phyloP scores from a whole-genome alignment of 2,113 vertebrate genomes.

The Camelus dromedarius region DNA sequence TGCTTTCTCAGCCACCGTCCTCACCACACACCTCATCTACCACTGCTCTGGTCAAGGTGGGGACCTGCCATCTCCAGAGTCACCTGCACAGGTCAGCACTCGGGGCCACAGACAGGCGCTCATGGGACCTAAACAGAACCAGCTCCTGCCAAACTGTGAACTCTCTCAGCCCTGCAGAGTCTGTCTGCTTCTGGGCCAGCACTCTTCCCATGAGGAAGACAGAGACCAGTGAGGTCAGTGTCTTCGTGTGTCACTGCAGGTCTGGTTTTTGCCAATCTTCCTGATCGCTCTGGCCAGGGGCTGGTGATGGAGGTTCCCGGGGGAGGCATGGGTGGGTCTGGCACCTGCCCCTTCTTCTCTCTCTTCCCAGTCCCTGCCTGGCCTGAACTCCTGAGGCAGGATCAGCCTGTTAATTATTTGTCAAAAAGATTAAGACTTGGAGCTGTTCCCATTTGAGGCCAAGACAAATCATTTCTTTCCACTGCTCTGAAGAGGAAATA shows the following conservation, averaged over 20 bases:
- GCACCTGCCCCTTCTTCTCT: not conserved
- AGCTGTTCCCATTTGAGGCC: not conserved
- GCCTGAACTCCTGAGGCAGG: not conserved
- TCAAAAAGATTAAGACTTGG: conserved; percentile 54
- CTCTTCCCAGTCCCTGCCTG: not conserved
- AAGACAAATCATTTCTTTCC: conserved; percentile 36
- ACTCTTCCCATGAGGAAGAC: not conserved
- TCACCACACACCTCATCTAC: not conserved
- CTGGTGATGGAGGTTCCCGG: not conserved
- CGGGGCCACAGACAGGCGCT: not conserved
- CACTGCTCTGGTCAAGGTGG: rapidly evolving
- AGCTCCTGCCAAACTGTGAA: not conserved
- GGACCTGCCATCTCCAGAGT: rapidly evolving
- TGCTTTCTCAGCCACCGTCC: not conserved
- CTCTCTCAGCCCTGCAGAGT: not conserved
- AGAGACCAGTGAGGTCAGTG: not conserved
- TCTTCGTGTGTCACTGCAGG: not conserved
- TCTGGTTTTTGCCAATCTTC: not conserved
- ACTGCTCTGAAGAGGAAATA: not conserved
- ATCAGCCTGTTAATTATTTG: not conserved
- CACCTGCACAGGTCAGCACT: not conserved
- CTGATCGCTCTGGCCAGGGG: not conserved
- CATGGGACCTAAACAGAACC: not conserved
- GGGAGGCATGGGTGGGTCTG: not conserved
- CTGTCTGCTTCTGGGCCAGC: not conserved